Evolutionary conservation across 2,113 vertebrate genomes (phyloP).

Genomic region (Notothenia rossii): DNA sequence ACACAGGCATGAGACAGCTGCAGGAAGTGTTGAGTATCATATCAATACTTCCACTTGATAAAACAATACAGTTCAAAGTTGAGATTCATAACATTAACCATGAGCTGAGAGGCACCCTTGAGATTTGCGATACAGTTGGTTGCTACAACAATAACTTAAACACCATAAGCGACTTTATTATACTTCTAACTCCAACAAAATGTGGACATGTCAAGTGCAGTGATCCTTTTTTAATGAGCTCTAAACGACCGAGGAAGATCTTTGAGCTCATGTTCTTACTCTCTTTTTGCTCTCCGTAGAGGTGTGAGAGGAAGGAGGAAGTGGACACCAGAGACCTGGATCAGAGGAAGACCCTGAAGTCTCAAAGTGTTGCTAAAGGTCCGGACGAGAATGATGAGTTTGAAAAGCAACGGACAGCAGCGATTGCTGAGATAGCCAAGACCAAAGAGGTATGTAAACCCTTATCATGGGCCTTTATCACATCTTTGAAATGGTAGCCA

Average conservation of each 20-base stretch:
- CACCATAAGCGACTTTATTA: constrained; percentile 4
- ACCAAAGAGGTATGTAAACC: constrained; percentile 91
- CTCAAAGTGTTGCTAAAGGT: constrained; percentile 83
- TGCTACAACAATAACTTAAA: constrained; percentile 8
- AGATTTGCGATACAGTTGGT: background rate
- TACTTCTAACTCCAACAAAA: constrained; percentile 1
- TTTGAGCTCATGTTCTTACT: constrained; percentile 14
- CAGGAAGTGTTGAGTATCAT: constrained; percentile 14
- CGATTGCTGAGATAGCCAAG: constrained; percentile 96
- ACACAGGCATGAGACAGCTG: background rate
- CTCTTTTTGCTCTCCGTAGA: constrained; percentile 78
- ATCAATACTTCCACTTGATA: constrained; percentile 9
- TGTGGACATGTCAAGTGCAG: background rate
- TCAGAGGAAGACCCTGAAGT: constrained; percentile 93
- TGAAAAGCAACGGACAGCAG: constrained; percentile 96
- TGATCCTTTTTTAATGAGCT: constrained; percentile 1
- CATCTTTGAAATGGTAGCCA: background rate
- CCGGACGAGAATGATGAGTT: constrained; percentile 94
- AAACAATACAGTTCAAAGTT: background rate
- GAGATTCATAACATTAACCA: background rate
- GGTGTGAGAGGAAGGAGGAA: constrained; percentile 88
- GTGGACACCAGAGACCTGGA: constrained; percentile 93
- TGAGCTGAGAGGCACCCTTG: constrained; percentile 8
- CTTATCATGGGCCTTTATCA: background rate
- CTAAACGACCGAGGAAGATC: background rate